phyloP scores from a whole-genome alignment of 1,140 invertebrate species.

The Ladona fulva region DNA sequence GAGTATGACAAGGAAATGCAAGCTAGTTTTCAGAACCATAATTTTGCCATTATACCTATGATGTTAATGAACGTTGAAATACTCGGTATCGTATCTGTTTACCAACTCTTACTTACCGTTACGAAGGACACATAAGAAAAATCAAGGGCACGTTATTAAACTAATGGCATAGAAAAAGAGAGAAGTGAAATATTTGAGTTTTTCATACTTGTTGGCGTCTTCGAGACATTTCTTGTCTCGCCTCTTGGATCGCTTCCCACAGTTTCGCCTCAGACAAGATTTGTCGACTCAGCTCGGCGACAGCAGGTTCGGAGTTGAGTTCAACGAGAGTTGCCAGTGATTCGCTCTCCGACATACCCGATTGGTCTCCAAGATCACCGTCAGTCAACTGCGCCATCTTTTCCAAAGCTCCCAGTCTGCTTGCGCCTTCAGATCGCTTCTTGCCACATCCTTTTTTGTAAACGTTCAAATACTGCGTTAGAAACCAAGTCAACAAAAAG shows the following conservation, averaged over 20 bases:
- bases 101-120: too few relatives aligned
- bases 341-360: constrained; percentile 38
- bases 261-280: constrained; percentile 66
- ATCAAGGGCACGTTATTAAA: too few relatives aligned
- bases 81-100: too few relatives aligned
- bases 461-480: too few relatives aligned
- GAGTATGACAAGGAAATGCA: too few relatives aligned
- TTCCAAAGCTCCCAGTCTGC: constrained; percentile 29
- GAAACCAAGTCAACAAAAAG: too few relatives aligned
- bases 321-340: constrained; percentile 51
- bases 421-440: constrained; percentile 46
- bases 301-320: constrained; percentile 52
- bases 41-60: too few relatives aligned
- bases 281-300: constrained; percentile 62
- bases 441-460: constrained; percentile 58
- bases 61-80: too few relatives aligned
- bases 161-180: too few relatives aligned
- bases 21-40: too few relatives aligned
- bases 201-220: constrained; percentile 35
- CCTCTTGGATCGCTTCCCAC: constrained; percentile 66
- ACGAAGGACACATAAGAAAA: too few relatives aligned
- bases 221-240: constrained; percentile 53
- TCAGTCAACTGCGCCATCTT: background rate
- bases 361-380: background rate
- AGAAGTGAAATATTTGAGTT: too few relatives aligned